phyloP scores from a whole-genome alignment of 2,888 invertebrate species.

The Oithona nana region DNA sequence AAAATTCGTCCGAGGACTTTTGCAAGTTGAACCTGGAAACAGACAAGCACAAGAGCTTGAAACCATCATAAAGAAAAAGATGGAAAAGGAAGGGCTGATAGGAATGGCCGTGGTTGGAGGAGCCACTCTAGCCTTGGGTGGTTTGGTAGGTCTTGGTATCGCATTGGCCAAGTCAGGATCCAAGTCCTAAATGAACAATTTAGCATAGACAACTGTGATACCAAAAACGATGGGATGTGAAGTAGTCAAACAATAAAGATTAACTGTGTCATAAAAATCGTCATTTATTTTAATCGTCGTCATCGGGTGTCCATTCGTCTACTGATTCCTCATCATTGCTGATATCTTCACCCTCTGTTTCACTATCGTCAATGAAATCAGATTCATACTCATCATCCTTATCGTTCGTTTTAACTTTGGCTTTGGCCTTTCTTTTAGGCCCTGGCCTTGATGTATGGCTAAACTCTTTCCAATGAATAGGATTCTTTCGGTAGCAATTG shows the following conservation, averaged over 20 bases:
- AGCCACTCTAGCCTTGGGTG: conserved; percentile 59
- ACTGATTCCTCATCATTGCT: not conserved
- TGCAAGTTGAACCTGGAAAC: conserved; percentile 59
- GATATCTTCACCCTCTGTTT: not conserved
- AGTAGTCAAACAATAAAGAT: too few relatives aligned
- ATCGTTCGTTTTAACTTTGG: not conserved
- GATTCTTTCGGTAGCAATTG: conserved; percentile 37
- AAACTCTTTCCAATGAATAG: conserved; percentile 37
- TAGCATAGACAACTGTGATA: too few relatives aligned
- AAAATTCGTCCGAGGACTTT: conserved; percentile 34
- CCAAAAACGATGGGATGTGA: too few relatives aligned
- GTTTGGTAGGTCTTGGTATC: conserved; percentile 61
- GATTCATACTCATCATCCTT: not conserved
- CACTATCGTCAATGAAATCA: not conserved
- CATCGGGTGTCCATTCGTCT: conserved; percentile 1
- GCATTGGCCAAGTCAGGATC: conserved; percentile 36
- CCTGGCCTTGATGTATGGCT: conserved; percentile 29
- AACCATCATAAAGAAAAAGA: conserved; percentile 62
- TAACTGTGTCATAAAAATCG: too few relatives aligned
- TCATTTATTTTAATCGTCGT: not conserved
- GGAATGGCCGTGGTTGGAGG: conserved; percentile 77
- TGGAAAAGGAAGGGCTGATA: conserved; percentile 76
- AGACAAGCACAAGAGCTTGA: conserved; percentile 65
- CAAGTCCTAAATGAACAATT: not conserved
- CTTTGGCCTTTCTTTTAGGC: conserved; percentile 21